These are phyloP conservation scores for Drosophila pegasa DNA, from an alignment of 2,888 invertebrate genomes.

Conservation along the genomic window DNA sequence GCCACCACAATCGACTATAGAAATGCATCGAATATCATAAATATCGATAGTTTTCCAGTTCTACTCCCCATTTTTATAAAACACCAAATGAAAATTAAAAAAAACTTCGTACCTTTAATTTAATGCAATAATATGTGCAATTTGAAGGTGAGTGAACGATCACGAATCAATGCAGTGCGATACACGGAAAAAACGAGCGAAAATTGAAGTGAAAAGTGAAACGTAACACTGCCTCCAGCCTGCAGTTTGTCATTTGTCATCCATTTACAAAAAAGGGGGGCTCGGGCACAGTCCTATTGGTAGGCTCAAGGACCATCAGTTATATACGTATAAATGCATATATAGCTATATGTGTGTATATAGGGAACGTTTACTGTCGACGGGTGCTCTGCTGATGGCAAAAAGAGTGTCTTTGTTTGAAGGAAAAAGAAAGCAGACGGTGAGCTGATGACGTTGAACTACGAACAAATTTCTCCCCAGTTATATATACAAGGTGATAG, in stretches of 20 bases:
- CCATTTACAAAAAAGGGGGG: conserved; percentile 24
- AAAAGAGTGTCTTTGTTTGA: conserved; percentile 49
- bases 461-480: conserved; percentile 55
- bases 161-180: background rate
- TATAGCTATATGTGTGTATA: conserved; percentile 3
- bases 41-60: conserved; percentile 56
- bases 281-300: conserved; percentile 36
- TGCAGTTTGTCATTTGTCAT: conserved; percentile 44
- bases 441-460: conserved; percentile 72
- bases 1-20: conserved; percentile 7
- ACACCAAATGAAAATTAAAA: conserved; percentile 73
- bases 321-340: conserved; percentile 10
- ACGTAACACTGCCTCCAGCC: conserved; percentile 62
- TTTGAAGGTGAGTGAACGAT: conserved; percentile 81
- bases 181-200: background rate
- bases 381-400: background rate
- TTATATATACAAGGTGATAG: conserved; percentile 33
- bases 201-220: conserved; percentile 62
- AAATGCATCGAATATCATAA: conserved; percentile 26
- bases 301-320: conserved; percentile 51
- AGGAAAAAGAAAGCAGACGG: conserved; percentile 66
- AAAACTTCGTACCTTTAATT: conserved; percentile 75
- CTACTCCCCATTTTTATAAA: conserved; percentile 66
- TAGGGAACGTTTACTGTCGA: conserved; percentile 6
- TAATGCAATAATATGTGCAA: conserved; percentile 83